These are phyloP conservation scores for Ruditapes philippinarum DNA, from an alignment of 1,140 invertebrate species.

Conservation along the genomic window DNA sequence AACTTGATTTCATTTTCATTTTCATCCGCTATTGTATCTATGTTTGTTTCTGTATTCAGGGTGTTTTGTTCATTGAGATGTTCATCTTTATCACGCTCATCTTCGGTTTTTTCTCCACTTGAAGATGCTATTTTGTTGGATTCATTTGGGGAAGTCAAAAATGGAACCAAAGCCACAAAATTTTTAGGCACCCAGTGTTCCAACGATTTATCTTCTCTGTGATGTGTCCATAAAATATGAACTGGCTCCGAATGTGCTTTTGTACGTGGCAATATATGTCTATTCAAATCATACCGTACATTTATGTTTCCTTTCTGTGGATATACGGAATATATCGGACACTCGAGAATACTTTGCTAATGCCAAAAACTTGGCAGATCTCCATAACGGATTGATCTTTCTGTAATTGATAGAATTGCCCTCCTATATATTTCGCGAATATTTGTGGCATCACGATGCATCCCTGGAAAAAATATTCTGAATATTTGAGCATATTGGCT, in stretches of 20 bases:
- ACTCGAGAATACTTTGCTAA: constrained; percentile 7
- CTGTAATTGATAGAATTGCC: constrained; percentile 26
- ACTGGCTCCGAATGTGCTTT: background rate
- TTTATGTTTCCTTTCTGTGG: constrained; percentile 6
- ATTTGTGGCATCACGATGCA: background rate
- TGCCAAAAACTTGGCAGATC: constrained; percentile 25
- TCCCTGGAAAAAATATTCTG: constrained; percentile 21
- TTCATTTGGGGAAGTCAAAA: no score
- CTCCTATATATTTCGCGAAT: constrained; percentile 10
- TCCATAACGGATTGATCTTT: constrained; percentile 28
- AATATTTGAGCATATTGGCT: constrained; percentile 28
- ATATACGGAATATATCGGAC: constrained; percentile 26
- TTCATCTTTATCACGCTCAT: no score
- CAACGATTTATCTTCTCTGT: background rate
- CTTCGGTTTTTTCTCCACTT: no score
- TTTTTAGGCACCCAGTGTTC: constrained; percentile 34
- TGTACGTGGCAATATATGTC: constrained; percentile 7
- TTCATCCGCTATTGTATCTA: no score
- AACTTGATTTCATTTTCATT: no score
- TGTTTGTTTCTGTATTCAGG: no score
- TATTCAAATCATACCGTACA: constrained; percentile 13
- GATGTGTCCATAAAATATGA: constrained; percentile 7
- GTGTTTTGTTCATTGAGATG: no score
- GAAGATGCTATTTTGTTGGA: no score
- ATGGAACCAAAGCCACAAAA: constrained; percentile 5